Evolutionary conservation across 1,140 invertebrate species (phyloP).

Genomic region (Ylistrum balloti): DNA sequence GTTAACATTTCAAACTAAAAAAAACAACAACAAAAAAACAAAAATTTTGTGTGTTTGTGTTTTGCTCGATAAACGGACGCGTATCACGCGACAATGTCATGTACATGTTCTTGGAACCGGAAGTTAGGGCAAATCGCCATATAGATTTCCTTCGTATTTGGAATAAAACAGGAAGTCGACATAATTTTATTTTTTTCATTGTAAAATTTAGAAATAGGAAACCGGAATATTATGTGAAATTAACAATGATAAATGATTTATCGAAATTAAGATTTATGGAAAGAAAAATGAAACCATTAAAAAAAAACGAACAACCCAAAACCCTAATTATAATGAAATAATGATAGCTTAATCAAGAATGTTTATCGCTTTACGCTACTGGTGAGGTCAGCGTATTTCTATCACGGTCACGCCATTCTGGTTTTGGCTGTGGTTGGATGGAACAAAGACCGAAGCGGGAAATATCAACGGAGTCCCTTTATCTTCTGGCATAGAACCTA

Average conservation of each 20-base stretch:
- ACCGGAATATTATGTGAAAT: neutral
- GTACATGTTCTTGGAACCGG: neutral
- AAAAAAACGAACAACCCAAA: neutral
- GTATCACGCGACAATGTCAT: neutral
- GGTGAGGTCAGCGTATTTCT: neutral
- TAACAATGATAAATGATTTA: neutral
- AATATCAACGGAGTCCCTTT: neutral
- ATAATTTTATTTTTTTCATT: neutral
- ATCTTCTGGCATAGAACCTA: neutral
- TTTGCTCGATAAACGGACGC: neutral
- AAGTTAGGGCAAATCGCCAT: neutral
- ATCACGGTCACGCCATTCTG: neutral
- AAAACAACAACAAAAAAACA: no score
- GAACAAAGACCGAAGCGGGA: neutral
- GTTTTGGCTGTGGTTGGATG: neutral
- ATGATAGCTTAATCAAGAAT: no score
- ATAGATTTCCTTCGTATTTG: neutral
- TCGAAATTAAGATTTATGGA: neutral
- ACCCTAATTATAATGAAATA: no score
- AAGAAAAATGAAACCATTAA: neutral
- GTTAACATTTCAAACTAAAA: no score
- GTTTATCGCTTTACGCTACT: no score
- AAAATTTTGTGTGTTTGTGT: neutral
- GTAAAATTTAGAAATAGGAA: neutral
- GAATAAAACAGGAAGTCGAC: neutral